Evolutionary conservation across 2,797 vertebrate genomes (phyloP).

Genomic region (Bucorvus abyssinicus): DNA sequence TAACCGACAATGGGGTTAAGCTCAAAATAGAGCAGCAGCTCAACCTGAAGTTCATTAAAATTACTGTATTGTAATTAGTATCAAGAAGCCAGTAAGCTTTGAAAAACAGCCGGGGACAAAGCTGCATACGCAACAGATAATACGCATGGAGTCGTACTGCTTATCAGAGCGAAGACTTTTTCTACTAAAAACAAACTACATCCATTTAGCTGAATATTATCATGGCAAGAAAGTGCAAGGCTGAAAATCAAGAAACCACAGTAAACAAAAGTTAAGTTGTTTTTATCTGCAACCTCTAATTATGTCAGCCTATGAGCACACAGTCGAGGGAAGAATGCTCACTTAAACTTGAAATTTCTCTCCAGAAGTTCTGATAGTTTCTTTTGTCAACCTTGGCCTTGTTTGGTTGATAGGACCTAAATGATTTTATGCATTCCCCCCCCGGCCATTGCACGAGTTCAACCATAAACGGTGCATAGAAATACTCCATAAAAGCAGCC

Average conservation of each 20-base stretch:
- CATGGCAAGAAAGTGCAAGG: background rate
- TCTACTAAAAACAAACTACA: background rate
- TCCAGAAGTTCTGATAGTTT: background rate
- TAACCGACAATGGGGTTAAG: background rate
- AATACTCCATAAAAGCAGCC: background rate
- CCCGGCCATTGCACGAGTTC: too few relatives aligned
- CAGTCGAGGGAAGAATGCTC: background rate
- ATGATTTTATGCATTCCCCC: background rate
- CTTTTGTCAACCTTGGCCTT: background rate
- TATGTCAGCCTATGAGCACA: background rate
- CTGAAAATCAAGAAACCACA: background rate
- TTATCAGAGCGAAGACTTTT: background rate
- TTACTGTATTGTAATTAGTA: background rate
- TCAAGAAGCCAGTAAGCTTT: background rate
- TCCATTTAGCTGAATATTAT: background rate
- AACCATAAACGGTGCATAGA: background rate
- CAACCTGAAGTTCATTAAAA: background rate
- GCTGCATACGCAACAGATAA: background rate
- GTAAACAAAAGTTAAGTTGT: background rate
- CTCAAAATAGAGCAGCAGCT: background rate
- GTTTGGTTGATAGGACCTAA: background rate
- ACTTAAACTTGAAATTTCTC: background rate
- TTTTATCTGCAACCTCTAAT: background rate
- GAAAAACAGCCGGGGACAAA: background rate
- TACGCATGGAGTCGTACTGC: background rate